Evolutionary conservation across 37 sponge, comb jelly and placozoan species (phyloP).

Genomic region (Chondrosia reniformis): DNA sequence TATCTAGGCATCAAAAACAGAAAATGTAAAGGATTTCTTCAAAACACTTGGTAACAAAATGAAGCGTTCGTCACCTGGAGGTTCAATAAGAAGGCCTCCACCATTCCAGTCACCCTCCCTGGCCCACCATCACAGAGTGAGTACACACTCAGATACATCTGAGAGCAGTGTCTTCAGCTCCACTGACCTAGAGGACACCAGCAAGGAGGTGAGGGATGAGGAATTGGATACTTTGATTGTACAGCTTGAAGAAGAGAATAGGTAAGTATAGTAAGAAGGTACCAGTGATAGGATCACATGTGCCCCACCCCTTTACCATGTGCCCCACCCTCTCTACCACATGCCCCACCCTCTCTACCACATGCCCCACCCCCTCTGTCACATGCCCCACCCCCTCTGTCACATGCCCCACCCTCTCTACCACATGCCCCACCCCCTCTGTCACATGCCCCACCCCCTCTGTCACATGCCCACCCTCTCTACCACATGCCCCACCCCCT

Average conservation of each 20-base stretch:
- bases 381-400: too few species aligned
- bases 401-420: too few species aligned
- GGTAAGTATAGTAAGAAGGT: not conserved
- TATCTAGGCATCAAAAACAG: not conserved
- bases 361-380: too few species aligned
- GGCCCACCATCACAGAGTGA: not conserved
- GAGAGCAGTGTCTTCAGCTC: not conserved
- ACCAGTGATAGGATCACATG: too few species aligned
- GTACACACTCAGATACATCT: not conserved
- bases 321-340: too few species aligned
- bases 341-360: too few species aligned
- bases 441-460: too few species aligned
- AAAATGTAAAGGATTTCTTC: conserved; percentile 35
- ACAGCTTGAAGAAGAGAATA: conserved; percentile 30
- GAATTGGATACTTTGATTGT: conserved; percentile 2
- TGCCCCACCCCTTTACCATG: too few species aligned
- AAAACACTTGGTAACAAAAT: conserved; percentile 20
- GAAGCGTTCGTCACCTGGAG: not conserved
- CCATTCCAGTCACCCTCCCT: not conserved
- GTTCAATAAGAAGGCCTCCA: not conserved
- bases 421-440: too few species aligned
- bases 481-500: too few species aligned
- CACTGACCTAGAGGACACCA: not conserved
- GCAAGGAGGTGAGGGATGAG: not conserved
- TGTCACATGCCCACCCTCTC: too few species aligned